phyloP scores from a whole-genome alignment of 1,140 invertebrate species.

The Anastatus disparis region DNA sequence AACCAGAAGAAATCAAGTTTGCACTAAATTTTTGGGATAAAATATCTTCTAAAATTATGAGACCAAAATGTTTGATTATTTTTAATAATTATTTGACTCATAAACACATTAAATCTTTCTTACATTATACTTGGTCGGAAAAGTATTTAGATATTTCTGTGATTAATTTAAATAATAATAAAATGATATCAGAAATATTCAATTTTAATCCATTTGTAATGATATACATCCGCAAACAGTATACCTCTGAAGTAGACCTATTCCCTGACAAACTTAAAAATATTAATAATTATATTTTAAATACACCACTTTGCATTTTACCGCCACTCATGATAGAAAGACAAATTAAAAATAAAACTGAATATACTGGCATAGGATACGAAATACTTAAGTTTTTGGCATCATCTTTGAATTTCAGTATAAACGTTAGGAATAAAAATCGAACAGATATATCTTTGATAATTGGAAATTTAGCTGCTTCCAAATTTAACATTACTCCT shows the following conservation, averaged over 20 bases:
- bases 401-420: not conserved
- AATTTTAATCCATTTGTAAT: not conserved
- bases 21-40: not conserved
- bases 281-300: not conserved
- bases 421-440: not conserved
- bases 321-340: not conserved
- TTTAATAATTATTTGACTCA: not conserved
- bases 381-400: not conserved
- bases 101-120: not conserved
- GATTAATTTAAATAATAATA: not conserved
- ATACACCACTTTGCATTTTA: not conserved
- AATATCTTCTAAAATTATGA: not conserved
- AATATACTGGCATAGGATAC: not conserved
- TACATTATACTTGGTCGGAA: not conserved
- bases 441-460: not conserved
- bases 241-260: not conserved
- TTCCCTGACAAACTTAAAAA: not conserved
- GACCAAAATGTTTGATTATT: not conserved
- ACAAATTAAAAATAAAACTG: not conserved
- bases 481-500: not conserved
- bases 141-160: not conserved
- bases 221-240: not conserved
- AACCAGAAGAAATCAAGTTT: not conserved
- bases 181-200: not conserved
- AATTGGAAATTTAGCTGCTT: not conserved